Base-by-base conservation (phyloP, 2,888 invertebrate species). In the Dorcus parallelipipedus region DNA sequence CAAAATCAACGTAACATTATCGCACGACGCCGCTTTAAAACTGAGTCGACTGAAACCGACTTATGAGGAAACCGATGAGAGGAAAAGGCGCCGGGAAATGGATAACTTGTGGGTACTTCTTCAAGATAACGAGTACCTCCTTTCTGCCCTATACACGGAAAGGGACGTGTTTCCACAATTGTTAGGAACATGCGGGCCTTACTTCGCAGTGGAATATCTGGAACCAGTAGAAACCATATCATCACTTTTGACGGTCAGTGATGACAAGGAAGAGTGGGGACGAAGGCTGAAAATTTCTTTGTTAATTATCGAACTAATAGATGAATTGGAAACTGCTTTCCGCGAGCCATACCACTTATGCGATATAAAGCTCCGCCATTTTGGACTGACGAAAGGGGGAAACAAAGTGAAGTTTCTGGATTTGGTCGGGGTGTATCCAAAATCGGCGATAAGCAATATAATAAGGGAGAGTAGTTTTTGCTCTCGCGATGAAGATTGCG, bases 311-410 rank as follows among this genome's bases (percentile, higher is more conserved):
- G 84, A 87, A 66, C 78, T 86, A 23, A 68, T 88, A 3, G 80
- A 83, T 51, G 80, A 83, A 60, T 73, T 89, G 49, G 86, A 88
- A 45, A 79, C 76, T 26, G 80, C 78, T 41, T 81, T 86, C 60
- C 80, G 82, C 2, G 84, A 87, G 65, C 84, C 85, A 1, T 79
- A 89, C 59, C 81, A 86, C 68, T 75, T 89, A 23, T 90, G 90
- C 74, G 87, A 89, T 76, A 79, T 89, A 0, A 87, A 88, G 74
- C 77, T 85, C 60, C 82, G 83, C 59, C 86, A 88, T 71, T 88
- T 89, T 74, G 88, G 88, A 1, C 69, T 85, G 1, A 79, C 82
- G 2, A 74, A 76, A 41, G 80, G 80, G 42, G 71, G 69, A 26
- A 80, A 79, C 61, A 81, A 79, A 64, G 73, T 85, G n/a, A 84